Percentiles rank a stretch among this genome's conserved stretches.
Evolutionary conservation across 1,140 invertebrate species (phyloP).

Genomic region (Orchesella cincta): DNA sequence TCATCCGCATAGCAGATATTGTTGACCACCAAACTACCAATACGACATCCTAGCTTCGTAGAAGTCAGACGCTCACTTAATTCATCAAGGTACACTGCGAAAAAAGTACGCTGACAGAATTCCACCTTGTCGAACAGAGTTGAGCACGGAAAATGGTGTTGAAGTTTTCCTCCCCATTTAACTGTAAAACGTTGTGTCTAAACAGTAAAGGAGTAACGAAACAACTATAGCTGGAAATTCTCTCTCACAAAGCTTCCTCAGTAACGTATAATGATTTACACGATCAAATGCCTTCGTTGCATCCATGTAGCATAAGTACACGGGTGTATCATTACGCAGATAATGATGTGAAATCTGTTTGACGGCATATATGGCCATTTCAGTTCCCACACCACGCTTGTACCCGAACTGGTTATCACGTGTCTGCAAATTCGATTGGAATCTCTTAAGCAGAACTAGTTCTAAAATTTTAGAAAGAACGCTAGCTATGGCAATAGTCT

Average conservation of each 20-base stretch:
- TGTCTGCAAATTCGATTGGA: background rate
- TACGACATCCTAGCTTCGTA: background rate
- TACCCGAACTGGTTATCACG: background rate
- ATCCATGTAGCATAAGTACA: background rate
- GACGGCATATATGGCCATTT: background rate
- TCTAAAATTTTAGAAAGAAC: background rate
- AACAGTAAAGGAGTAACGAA: background rate
- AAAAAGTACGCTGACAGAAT: background rate
- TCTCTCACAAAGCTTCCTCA: background rate
- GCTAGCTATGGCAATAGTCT: background rate
- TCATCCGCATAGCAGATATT: background rate
- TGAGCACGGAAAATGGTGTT: background rate
- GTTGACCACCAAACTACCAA: background rate
- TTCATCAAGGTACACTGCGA: background rate
- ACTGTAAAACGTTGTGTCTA: background rate
- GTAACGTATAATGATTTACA: background rate
- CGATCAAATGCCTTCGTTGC: background rate
- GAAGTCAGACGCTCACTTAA: background rate
- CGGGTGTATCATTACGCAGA: background rate
- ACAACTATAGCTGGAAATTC: background rate
- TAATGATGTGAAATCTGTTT: background rate
- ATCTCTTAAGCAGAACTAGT: background rate
- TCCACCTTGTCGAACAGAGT: background rate
- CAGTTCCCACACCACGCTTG: background rate
- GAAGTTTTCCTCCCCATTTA: background rate